A percentile compares a stretch with the other conserved stretches of the same genome.
phyloP scores from a whole-genome alignment of 2,113 vertebrate genomes.

The Halichoerus grypus region DNA sequence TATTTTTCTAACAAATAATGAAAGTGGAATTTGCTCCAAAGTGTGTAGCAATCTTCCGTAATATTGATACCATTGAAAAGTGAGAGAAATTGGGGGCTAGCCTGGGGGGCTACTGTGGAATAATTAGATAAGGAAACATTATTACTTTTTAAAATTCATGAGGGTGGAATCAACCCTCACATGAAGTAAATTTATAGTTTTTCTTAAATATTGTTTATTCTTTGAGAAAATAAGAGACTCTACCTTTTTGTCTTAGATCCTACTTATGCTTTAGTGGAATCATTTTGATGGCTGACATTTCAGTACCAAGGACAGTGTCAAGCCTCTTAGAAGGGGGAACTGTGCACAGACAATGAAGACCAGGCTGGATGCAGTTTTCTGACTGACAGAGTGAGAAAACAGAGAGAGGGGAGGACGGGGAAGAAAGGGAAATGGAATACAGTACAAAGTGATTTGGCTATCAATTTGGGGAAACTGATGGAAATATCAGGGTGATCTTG shows the following conservation, averaged over 20 bases:
- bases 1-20: not conserved
- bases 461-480: not conserved
- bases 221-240: not conserved
- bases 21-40: not conserved
- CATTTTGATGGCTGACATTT: not conserved
- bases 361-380: not conserved
- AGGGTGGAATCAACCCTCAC: not conserved
- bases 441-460: not conserved
- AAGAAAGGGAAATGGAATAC: not conserved
- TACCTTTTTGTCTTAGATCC: not conserved
- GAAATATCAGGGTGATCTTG: not conserved
- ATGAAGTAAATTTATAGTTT: not conserved
- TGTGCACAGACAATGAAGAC: not conserved
- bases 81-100: accelerated
- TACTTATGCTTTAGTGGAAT: not conserved
- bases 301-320: not conserved
- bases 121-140: not conserved
- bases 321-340: not conserved
- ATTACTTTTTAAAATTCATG: not conserved
- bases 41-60: not conserved
- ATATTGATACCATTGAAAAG: not conserved
- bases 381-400: not conserved
- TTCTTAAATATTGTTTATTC: not conserved
- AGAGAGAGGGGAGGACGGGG: not conserved
- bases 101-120: not conserved